phyloP scores from a whole-genome alignment of 1,140 invertebrate species.

The Euglossa dilemma region DNA sequence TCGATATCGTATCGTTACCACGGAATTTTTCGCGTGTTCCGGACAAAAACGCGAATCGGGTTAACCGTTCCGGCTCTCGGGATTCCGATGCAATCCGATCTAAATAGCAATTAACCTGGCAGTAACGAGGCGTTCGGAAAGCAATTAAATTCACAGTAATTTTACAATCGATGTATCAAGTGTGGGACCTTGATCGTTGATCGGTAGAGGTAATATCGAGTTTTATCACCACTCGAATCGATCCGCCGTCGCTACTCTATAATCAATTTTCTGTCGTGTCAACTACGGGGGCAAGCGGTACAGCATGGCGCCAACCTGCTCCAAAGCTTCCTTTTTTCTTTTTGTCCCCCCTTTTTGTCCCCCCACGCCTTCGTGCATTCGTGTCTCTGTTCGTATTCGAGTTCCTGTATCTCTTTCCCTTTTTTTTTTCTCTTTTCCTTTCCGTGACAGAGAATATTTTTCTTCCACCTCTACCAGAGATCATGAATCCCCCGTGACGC shows the following conservation, averaged over 20 bases:
- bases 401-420: not conserved
- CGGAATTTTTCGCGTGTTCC: not conserved
- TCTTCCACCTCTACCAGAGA: not conserved
- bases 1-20: not conserved
- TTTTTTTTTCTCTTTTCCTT: not conserved
- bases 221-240: conserved; percentile 35
- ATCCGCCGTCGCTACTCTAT: conserved; percentile 32
- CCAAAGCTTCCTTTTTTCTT: not conserved
- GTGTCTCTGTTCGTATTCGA: not conserved
- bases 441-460: not conserved
- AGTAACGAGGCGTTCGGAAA: conserved; percentile 2
- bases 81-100: not conserved
- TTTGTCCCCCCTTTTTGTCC: not conserved
- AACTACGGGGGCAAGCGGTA: conserved; percentile 18
- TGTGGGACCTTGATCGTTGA: conserved; percentile 34
- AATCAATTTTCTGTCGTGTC: conserved; percentile 43
- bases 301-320: conserved; percentile 41
- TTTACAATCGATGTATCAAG: conserved; percentile 1
- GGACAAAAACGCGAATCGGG: not conserved
- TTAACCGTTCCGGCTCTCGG: not conserved
- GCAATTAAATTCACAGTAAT: conserved; percentile 29
- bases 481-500: not conserved
- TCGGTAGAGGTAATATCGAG: conserved; percentile 28
- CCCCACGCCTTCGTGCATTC: too few relatives aligned
- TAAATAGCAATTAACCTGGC: conserved; percentile 15